phyloP scores from a whole-genome alignment of 2,113 vertebrate genomes.

The Neogale vison region DNA sequence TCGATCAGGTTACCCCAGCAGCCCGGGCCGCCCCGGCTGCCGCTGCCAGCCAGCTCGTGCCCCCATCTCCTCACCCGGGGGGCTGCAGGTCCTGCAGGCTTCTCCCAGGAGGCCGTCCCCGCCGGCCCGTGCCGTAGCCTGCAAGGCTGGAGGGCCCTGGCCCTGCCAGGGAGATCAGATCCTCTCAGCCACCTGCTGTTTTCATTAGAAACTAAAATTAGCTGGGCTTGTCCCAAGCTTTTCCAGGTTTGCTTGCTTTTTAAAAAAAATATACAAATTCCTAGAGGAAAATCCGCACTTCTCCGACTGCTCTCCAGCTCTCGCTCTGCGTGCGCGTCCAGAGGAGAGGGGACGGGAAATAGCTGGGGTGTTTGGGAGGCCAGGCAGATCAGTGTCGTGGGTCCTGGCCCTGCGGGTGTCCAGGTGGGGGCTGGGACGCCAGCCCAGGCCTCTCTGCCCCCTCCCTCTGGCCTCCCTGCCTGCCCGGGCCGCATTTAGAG shows the following conservation, averaged over 20 bases:
- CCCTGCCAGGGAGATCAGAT: constrained; percentile 81
- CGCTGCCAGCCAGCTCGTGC: constrained; percentile 32
- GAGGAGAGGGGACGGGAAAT: constrained; percentile 55
- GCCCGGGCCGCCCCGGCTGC: neutral
- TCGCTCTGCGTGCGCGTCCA: neutral
- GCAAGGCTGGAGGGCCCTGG: constrained; percentile 57
- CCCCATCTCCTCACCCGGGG: constrained; percentile 37
- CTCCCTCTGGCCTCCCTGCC: constrained; percentile 69
- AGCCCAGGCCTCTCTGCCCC: constrained; percentile 67
- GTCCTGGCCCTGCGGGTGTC: neutral
- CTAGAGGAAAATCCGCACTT: constrained; percentile 50
- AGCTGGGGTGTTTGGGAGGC: constrained; percentile 46
- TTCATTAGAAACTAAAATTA: constrained; percentile 78
- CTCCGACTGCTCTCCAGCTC: neutral
- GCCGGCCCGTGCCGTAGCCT: constrained; percentile 45
- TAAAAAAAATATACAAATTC: constrained; percentile 43
- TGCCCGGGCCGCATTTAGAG: constrained; percentile 75
- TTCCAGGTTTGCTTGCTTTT: constrained; percentile 73
- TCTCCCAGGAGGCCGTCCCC: constrained; percentile 70
- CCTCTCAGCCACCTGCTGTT: constrained; percentile 74
- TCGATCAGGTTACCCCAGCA: constrained; percentile 67
- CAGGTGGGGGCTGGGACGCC: constrained; percentile 77
- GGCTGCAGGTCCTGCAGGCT: constrained; percentile 58
- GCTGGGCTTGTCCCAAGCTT: constrained; percentile 69
- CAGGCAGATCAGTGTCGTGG: constrained; percentile 30